A percentile compares a stretch with the other conserved stretches of the same genome.
These are phyloP conservation scores for Microcebus lehilahytsara DNA, from an alignment of 2,113 vertebrate genomes.

Conservation along the genomic window DNA sequence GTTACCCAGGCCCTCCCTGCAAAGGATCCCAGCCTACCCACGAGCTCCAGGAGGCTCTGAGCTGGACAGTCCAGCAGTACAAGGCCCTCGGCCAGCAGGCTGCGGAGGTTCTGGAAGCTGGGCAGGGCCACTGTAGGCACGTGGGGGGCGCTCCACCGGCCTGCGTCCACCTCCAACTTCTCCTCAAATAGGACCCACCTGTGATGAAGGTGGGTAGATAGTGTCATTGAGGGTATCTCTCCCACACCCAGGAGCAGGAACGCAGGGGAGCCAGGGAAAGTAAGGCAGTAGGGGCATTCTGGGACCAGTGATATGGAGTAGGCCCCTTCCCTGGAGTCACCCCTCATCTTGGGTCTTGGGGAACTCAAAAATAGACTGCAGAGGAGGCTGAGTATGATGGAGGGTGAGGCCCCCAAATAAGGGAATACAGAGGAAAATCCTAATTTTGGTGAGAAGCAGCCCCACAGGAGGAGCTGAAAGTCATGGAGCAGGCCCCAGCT, in stretches of 20 bases:
- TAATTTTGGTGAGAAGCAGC: not conserved
- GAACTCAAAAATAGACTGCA: not conserved
- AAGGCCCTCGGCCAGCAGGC: slow-evolving; percentile 67
- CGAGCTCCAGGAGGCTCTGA: slow-evolving; percentile 82
- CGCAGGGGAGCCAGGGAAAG: not conserved
- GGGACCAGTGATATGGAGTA: not conserved
- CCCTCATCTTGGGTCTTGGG: not conserved
- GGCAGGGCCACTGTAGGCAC: slow-evolving; percentile 81
- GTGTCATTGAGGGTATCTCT: not conserved
- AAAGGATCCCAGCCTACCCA: slow-evolving; percentile 71
- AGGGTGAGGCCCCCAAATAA: not conserved
- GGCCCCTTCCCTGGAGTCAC: not conserved
- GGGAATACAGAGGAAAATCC: not conserved
- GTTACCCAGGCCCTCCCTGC: not conserved
- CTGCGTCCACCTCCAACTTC: slow-evolving; percentile 83
- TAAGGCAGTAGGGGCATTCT: not conserved
- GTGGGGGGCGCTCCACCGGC: slow-evolving; percentile 84
- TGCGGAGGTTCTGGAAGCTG: slow-evolving; percentile 83
- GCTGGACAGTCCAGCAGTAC: slow-evolving; percentile 81
- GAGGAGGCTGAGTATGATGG: not conserved
- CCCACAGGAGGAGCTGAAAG: not conserved
- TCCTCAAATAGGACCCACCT: slow-evolving; percentile 89
- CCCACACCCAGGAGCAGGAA: not conserved
- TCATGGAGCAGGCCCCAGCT: not conserved
- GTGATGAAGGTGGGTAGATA: not conserved